A percentile compares a stretch with the other conserved stretches of the same genome.
Evolutionary conservation across 2,888 invertebrate species (phyloP).

Genomic region (Odontothrips loti): DNA sequence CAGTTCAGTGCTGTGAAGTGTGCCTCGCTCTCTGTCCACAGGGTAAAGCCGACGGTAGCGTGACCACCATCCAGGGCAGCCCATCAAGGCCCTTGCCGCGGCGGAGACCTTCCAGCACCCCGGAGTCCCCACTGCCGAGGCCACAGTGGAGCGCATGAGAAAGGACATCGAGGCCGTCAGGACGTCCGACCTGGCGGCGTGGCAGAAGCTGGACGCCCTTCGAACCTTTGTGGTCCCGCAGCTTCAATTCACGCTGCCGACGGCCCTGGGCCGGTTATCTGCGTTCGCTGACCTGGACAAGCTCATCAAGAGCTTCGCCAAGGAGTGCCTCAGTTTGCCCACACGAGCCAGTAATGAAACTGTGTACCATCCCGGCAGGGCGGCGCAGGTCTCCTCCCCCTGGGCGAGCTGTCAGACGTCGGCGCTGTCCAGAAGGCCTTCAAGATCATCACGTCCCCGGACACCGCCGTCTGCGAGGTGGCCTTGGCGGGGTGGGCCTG

Average conservation of each 20-base stretch:
- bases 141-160: slow-evolving; percentile 24
- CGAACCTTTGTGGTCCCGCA: slow-evolving; percentile 37
- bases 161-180: slow-evolving; percentile 30
- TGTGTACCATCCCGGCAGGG: neutral
- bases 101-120: slow-evolving; percentile 41
- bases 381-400: neutral
- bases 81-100: slow-evolving; percentile 30
- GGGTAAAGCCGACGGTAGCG: too few relatives aligned
- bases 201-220: slow-evolving; percentile 39
- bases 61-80: neutral
- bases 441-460: neutral
- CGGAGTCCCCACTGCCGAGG: slow-evolving; percentile 42
- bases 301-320: neutral
- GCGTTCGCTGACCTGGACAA: too few relatives aligned
- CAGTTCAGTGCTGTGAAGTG: slow-evolving; percentile 42
- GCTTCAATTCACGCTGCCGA: too few relatives aligned
- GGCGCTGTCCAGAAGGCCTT: neutral
- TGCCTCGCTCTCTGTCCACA: slow-evolving; percentile 38
- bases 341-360: neutral
- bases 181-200: slow-evolving; percentile 37
- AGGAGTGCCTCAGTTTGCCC: neutral
- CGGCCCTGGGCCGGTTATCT: too few relatives aligned
- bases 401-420: neutral
- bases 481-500: neutral
- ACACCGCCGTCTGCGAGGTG: neutral